phyloP scores from a whole-genome alignment of 2,888 invertebrate species.

The Hirtodrosophila histrioides region DNA sequence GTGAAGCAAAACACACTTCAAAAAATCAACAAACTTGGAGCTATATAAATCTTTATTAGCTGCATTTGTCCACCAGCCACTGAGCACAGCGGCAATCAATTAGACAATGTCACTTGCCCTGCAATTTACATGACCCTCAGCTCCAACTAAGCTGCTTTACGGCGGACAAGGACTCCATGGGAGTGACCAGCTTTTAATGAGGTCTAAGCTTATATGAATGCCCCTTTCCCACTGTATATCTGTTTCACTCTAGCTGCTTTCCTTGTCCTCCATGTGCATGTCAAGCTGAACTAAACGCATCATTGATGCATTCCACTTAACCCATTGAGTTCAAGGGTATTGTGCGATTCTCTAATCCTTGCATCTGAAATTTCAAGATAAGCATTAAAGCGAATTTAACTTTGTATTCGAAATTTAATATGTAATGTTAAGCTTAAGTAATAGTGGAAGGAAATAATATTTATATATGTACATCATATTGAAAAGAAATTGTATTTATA shows the following conservation, averaged over 20 bases:
- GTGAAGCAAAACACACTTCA: slow-evolving; percentile 28
- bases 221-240: background rate
- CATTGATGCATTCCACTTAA: slow-evolving; percentile 27
- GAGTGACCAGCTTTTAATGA: slow-evolving; percentile 39
- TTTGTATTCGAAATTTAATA: too few relatives aligned
- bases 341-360: background rate
- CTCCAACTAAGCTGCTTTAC: slow-evolving; percentile 35
- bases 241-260: background rate
- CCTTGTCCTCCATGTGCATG: slow-evolving; percentile 11
- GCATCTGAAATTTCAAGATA: too few relatives aligned
- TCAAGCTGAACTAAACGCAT: slow-evolving; percentile 21
- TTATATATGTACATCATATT: too few relatives aligned
- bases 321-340: slow-evolving; percentile 4
- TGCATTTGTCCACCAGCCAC: slow-evolving; percentile 34
- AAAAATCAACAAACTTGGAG: slow-evolving; percentile 46
- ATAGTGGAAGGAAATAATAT: too few relatives aligned
- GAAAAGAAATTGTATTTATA: too few relatives aligned
- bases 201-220: slow-evolving; percentile 11
- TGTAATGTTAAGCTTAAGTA: too few relatives aligned
- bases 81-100: slow-evolving; percentile 49
- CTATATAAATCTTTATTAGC: slow-evolving; percentile 70
- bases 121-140: slow-evolving; percentile 39
- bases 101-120: slow-evolving; percentile 51
- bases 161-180: slow-evolving; percentile 15
- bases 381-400: too few relatives aligned